These are phyloP conservation scores for Clarias fuscus DNA, from an alignment of 2,797 vertebrate species.

Conservation along the genomic window DNA sequence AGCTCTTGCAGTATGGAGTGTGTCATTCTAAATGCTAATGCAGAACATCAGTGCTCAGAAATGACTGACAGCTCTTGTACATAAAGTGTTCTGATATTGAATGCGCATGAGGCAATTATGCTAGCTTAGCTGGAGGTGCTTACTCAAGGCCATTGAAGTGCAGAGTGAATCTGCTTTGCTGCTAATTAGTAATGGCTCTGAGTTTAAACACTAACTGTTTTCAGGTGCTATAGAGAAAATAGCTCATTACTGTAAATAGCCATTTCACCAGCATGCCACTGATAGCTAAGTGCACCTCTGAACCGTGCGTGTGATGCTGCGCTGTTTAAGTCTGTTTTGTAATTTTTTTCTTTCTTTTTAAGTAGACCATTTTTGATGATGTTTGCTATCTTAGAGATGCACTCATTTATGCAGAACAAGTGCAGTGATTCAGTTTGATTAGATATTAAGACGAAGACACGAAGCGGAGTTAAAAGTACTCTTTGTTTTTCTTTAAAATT, in stretches of 20 bases:
- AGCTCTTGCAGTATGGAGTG: slow-evolving; percentile 9
- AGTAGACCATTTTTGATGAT: slow-evolving; percentile 3
- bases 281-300: slow-evolving; percentile 45
- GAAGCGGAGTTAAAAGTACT: neutral
- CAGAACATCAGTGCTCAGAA: slow-evolving; percentile 34
- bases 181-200: slow-evolving; percentile 58
- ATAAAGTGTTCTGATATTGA: slow-evolving; percentile 40
- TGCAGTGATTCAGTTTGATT: neutral
- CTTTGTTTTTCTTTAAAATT: neutral
- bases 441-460: slow-evolving; percentile 5
- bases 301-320: slow-evolving; percentile 10
- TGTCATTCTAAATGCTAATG: slow-evolving; percentile 36
- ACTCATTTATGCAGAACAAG: slow-evolving; percentile 7
- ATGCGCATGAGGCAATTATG: slow-evolving; percentile 42
- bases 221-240: slow-evolving; percentile 60
- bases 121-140: slow-evolving; percentile 42
- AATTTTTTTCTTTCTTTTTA: neutral
- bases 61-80: slow-evolving; percentile 44
- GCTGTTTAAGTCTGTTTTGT: neutral
- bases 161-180: slow-evolving; percentile 50
- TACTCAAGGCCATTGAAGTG: slow-evolving; percentile 52
- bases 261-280: slow-evolving; percentile 48
- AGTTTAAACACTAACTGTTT: slow-evolving; percentile 57
- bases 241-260: slow-evolving; percentile 61
- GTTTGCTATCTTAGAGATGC: neutral